Evolutionary conservation across 2,888 invertebrate species (phyloP).

Genomic region (Junonia oenone): DNA sequence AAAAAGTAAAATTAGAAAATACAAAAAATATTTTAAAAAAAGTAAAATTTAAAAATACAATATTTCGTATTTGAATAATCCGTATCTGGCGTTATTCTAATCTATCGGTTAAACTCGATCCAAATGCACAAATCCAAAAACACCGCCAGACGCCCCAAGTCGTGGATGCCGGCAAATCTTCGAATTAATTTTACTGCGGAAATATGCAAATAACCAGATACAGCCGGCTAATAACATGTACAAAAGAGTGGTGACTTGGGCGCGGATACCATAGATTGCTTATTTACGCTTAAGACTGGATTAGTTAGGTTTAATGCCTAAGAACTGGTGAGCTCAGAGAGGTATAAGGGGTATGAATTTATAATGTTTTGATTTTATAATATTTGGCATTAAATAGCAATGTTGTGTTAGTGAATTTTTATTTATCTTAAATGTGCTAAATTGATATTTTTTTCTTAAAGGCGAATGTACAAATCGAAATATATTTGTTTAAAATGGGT

Average conservation of each 20-base stretch:
- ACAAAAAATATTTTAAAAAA: no score
- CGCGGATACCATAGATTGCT: constrained; percentile 49
- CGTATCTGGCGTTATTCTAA: not conserved
- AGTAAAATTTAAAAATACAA: no score
- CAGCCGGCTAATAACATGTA: constrained; percentile 79
- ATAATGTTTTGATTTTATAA: no score
- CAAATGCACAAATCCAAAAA: constrained; percentile 72
- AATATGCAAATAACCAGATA: constrained; percentile 79
- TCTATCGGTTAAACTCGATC: constrained; percentile 54
- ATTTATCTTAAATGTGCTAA: no score
- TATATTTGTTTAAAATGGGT: no score
- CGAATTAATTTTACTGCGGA: constrained; percentile 80
- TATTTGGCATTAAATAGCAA: no score
- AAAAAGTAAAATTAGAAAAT: no score
- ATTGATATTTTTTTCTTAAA: no score
- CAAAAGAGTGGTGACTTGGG: constrained; percentile 77
- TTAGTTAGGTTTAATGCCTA: constrained; percentile 31
- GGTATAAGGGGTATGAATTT: no score
- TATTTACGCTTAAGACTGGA: not conserved
- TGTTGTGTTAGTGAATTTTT: no score
- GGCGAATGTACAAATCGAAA: no score
- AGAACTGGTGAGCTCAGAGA: no score
- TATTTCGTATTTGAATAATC: not conserved
- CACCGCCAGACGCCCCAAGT: constrained; percentile 42
- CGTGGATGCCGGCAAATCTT: constrained; percentile 78